Conservation (phyloP, 1,140 invertebrate species). For the Nasonia longicornis region DNA sequence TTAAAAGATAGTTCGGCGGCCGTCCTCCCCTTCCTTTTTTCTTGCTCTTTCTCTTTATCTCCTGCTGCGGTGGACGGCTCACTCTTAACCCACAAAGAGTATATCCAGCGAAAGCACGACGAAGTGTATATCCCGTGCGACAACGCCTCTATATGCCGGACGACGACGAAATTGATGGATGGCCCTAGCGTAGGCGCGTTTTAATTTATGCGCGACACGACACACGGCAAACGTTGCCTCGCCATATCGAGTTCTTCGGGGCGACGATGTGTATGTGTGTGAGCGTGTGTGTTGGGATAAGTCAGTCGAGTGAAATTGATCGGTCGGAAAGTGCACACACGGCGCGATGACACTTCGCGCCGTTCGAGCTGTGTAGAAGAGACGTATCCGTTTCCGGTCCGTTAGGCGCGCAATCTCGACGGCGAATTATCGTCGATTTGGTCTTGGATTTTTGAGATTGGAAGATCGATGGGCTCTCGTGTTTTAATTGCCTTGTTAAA, state of each 20-base stretch:
- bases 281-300: neutral
- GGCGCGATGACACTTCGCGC: constrained; percentile 20
- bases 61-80: neutral
- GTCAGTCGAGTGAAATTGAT: constrained; percentile 30
- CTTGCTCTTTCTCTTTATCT: neutral
- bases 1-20: neutral
- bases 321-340: neutral
- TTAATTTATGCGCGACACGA: constrained; percentile 28
- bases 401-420: neutral
- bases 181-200: neutral
- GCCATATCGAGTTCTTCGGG: constrained; percentile 7
- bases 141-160: neutral
- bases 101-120: neutral
- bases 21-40: neutral
- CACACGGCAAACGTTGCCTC: neutral
- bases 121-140: neutral
- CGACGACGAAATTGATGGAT: constrained; percentile 25
- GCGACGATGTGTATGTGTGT: neutral
- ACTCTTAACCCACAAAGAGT: neutral
- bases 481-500: too few species aligned
- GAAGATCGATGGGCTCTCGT: neutral
- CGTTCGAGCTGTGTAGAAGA: constrained; percentile 10
- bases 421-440: neutral
- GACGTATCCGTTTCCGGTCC: constrained; percentile 23
- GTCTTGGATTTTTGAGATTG: neutral